Conservation (phyloP, 2,113 vertebrate species). For the Pseudopodoces humilis region DNA sequence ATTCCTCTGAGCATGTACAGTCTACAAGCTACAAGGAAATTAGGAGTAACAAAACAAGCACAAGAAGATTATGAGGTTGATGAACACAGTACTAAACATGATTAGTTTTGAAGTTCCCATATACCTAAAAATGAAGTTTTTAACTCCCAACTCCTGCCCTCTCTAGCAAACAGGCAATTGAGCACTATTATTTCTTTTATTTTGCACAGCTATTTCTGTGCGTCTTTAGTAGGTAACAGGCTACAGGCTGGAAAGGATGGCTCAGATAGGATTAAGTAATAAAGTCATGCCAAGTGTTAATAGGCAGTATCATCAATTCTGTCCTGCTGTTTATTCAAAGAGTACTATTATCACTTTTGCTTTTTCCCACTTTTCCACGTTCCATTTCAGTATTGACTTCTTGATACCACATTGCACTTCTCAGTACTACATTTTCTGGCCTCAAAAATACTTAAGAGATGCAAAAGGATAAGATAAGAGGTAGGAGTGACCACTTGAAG, state of each 20-base stretch:
- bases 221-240: not conserved
- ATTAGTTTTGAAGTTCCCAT: not conserved
- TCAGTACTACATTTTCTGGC: not conserved
- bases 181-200: not conserved
- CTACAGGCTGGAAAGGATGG: not conserved
- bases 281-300: not conserved
- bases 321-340: not conserved
- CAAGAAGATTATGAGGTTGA: not conserved
- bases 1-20: not conserved
- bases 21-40: not conserved
- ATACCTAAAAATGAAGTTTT: not conserved
- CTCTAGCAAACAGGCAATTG: not conserved
- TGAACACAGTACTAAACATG: not conserved
- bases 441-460: not conserved
- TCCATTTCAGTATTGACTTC: not conserved
- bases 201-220: not conserved
- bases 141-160: not conserved
- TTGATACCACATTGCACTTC: not conserved
- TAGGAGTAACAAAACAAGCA: not conserved
- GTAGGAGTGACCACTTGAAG: not conserved
- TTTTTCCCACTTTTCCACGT: not conserved
- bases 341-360: not conserved
- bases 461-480: not conserved
- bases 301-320: not conserved
- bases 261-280: not conserved